Percentiles rank a stretch among this genome's conserved stretches.
These are phyloP conservation scores for Eleginops maclovinus DNA, from an alignment of 2,113 vertebrate genomes.

Conservation along the genomic window DNA sequence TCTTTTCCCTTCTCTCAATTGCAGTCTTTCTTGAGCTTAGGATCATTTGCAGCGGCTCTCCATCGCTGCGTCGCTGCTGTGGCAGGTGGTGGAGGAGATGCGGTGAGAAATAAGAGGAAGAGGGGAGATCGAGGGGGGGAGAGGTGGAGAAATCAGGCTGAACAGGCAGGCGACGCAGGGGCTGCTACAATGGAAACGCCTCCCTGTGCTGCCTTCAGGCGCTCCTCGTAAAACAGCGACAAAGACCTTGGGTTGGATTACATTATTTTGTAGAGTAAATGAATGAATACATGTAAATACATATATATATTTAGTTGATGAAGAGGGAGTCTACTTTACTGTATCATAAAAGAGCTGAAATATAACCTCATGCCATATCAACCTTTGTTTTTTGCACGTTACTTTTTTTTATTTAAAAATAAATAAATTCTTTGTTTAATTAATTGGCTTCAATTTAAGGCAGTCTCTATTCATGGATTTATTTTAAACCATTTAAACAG, in stretches of 20 bases:
- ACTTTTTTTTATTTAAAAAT: no score
- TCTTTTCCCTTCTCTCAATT: not conserved
- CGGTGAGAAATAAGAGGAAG: conserved; percentile 55
- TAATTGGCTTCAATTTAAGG: no score
- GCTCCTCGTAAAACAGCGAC: conserved; percentile 33
- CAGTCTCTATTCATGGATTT: no score
- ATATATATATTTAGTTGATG: no score
- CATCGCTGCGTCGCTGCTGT: conserved; percentile 65
- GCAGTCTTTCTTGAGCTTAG: conserved; percentile 1
- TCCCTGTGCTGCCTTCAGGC: conserved; percentile 70
- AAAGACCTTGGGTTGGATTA: not conserved
- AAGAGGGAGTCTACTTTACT: no score
- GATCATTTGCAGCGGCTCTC: conserved; percentile 40
- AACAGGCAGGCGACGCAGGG: conserved; percentile 48
- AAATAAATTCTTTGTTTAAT: no score
- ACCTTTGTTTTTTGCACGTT: no score
- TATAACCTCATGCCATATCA: no score
- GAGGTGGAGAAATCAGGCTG: conserved; percentile 9
- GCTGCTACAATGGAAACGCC: conserved; percentile 65
- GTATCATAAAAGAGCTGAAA: no score
- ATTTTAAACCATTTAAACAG: no score
- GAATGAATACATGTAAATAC: no score
- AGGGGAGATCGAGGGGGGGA: conserved; percentile 37
- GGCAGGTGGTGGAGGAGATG: conserved; percentile 69
- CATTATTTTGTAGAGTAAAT: not conserved